Percentiles rank a stretch among this genome's conserved stretches.
phyloP scores from a whole-genome alignment of 1,140 invertebrate genomes.

The Brachionus asplanchnoidis region DNA sequence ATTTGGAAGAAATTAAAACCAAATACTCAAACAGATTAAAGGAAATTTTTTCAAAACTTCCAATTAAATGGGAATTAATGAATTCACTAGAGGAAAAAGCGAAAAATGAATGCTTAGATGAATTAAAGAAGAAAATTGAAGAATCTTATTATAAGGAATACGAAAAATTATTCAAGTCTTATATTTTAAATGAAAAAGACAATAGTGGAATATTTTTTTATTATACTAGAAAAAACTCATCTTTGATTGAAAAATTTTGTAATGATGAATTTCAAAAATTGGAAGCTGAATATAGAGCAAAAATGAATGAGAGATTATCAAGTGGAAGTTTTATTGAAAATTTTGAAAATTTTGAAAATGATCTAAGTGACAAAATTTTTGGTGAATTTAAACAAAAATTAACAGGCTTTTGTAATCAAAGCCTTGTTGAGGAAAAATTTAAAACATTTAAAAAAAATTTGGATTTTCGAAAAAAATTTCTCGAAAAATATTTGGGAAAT shows the following conservation, averaged over 20 bases:
- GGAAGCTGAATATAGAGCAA: background rate
- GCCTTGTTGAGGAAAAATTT: background rate
- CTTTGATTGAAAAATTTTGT: background rate
- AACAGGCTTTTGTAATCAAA: background rate
- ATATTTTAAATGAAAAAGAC: background rate
- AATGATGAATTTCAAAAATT: background rate
- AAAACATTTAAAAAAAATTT: background rate
- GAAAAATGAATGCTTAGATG: background rate
- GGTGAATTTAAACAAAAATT: background rate
- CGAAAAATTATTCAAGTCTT: background rate
- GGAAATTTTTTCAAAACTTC: background rate
- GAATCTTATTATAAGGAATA: background rate
- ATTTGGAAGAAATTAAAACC: background rate
- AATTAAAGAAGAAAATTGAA: too few relatives aligned
- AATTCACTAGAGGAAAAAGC: background rate
- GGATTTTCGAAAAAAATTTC: background rate
- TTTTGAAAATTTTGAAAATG: background rate
- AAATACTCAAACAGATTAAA: background rate
- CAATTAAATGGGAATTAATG: background rate
- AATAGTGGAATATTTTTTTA: background rate
- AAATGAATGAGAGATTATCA: background rate
- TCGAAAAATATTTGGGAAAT: background rate
- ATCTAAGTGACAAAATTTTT: background rate
- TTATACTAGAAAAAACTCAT: background rate
- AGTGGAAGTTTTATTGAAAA: background rate